Base-by-base conservation (phyloP, 1,140 invertebrate species). In the Lithobius niger region DNA sequence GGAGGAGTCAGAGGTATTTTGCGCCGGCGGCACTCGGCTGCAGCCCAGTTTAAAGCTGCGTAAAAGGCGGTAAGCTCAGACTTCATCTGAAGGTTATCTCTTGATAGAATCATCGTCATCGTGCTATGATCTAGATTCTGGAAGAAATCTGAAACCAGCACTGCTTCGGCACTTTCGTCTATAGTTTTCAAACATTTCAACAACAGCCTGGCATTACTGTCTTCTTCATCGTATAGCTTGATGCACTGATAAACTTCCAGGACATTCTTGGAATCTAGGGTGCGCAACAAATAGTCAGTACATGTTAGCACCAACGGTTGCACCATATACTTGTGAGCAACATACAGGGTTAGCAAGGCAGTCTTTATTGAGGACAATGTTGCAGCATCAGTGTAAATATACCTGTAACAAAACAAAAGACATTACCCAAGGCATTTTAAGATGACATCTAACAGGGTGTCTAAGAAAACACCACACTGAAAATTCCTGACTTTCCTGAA, bases 311-410 rank as follows among this genome's bases (percentile, higher is more conserved):
- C 77, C 13, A 85, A 69, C 27, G 74, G 77, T 1, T 76, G 72
- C 54, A 82, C 81, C 2, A 82, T 67, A 59, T 83, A 84, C 57
- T 82, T 79, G 61, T 82, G 78, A 3, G 81, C 79, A 1, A 78
- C 79, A 61, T 82, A 77, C 0, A 84, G 72, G 0, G 82, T 79
- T 6, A 72, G 71, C 18, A 83, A 67, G 13, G 81, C 80, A 0
- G 80, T 81, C 1, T 71, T 69, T 1, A 82, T 76, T 0, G 81
- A 79, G 51, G 79, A 76, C 25, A 84, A 72, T 27, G 75, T 70
- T 4, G 81, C 75, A 1, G 76, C 71, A 43, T 82, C 75, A 25
- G 76, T 77, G 60, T 81, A 79, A 50, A 82, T 68, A 61, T 76
- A 80, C 58, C 76, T 79, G 64, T 10, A 45, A 45, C 4, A 10